phyloP scores from a whole-genome alignment of 2,113 vertebrate species.

The Xyrauchen texanus region DNA sequence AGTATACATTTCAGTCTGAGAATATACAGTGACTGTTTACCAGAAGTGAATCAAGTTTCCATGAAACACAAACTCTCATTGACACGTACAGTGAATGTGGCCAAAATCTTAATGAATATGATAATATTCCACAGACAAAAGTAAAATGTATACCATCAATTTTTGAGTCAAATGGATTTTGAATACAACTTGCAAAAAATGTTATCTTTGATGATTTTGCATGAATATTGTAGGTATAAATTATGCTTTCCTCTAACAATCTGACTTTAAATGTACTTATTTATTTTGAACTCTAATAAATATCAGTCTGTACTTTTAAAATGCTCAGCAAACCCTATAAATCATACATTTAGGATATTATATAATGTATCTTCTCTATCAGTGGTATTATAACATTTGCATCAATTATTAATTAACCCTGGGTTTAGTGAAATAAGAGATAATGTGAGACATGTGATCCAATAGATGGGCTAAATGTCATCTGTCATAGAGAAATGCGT shows the following conservation, averaged over 20 bases:
- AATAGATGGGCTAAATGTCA: constrained; percentile 77
- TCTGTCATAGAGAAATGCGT: constrained; percentile 79
- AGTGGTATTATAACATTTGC: constrained; percentile 57
- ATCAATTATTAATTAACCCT: constrained; percentile 78
- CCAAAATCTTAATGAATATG: neutral
- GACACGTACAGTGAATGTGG: constrained; percentile 1
- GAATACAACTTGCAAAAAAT: too few relatives aligned
- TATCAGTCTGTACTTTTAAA: too few relatives aligned
- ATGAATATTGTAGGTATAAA: too few relatives aligned
- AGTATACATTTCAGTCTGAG: constrained; percentile 53
- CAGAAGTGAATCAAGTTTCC: constrained; percentile 56
- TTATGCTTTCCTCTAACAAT: too few relatives aligned
- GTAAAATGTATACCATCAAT: too few relatives aligned
- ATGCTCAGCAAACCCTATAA: too few relatives aligned
- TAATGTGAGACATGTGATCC: constrained; percentile 79
- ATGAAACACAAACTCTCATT: constrained; percentile 23
- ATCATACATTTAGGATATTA: constrained; percentile 10
- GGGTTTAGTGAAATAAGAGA: constrained; percentile 77
- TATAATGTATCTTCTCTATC: constrained; percentile 38
- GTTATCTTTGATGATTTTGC: too few relatives aligned
- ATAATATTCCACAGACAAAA: too few relatives aligned
- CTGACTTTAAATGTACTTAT: too few relatives aligned
- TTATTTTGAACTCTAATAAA: too few relatives aligned
- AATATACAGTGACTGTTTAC: constrained; percentile 45
- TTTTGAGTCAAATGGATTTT: too few relatives aligned